phyloP scores from a whole-genome alignment of 2,888 invertebrate genomes.

The Acanthoscelides obtectus region DNA sequence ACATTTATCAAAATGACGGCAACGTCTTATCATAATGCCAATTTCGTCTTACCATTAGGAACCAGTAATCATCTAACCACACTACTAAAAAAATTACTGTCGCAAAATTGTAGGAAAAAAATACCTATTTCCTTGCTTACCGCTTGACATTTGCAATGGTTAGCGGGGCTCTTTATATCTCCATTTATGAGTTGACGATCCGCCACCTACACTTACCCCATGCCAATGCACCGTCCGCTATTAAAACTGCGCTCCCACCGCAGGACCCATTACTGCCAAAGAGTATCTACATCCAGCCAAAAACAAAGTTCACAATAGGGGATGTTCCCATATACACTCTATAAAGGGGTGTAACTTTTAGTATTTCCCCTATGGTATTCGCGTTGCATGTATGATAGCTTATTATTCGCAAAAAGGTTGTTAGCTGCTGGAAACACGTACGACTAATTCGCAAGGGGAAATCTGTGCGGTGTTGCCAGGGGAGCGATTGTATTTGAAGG shows the following conservation, averaged over 20 bases:
- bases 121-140: no score
- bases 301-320: neutral
- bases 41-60: no score
- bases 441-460: neutral
- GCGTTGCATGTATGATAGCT: neutral
- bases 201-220: neutral
- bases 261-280: neutral
- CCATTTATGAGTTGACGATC: no score
- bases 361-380: neutral
- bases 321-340: neutral
- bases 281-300: neutral
- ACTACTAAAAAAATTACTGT: no score
- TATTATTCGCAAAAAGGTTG: neutral
- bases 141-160: no score
- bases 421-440: neutral
- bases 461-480: slow-evolving; percentile 9
- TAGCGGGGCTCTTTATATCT: no score
- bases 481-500: no score
- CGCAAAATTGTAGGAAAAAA: no score
- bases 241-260: neutral
- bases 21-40: no score
- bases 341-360: neutral
- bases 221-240: neutral
- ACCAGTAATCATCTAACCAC: no score
- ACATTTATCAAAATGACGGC: no score